Base-by-base conservation (phyloP, 2,797 vertebrate genomes). In the Tympanoctomys barrerae region DNA sequence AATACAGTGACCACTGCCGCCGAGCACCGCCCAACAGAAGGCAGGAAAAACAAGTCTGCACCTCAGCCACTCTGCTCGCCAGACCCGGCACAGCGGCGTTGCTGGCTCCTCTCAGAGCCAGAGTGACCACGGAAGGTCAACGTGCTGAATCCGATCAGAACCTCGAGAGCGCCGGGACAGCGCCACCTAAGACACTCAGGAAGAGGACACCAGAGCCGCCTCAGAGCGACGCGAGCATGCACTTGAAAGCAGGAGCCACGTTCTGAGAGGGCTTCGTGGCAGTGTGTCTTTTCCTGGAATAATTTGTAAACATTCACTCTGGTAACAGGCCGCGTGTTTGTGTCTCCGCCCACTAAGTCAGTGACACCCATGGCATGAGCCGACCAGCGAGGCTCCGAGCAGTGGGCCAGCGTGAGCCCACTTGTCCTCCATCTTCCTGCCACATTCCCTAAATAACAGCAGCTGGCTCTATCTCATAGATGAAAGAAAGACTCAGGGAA, bases 341-440 rank as follows among this genome's bases (percentile, higher is more conserved):
- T 0, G 1, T n/a, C 49, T 21, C 3, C 14, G 10, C 26, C 7
- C 46, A 52, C 75, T 13, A 1, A 3, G 2, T 0, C 11, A 0
- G 0, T 0, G 12, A 4, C 4, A 14, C 21, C 57, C 42, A 28
- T 1, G 31, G 39, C 21, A 28, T 4, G 22, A 71, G 62, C 8
- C 59, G 24, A 33, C 42, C 18, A 7, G 1, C 8, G 22, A 42
- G 59, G 68, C 11, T n/a, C 7, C 46, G 16, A 52, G 59, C 31
- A 22, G 22, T 1, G 61, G 36, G 49, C 28, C 9, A 16, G 5
- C 12, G 3, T 64, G 7, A 19, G 52, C 49, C 33, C 1, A 3
- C 12, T 5, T 6, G 49, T 52, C 13, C 42, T 28, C 10, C 4
- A 21, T 31, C 2, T 24, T 49, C 36, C 5, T 0, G 5, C 14